Evolutionary conservation across 2,113 vertebrate species (phyloP), one percentile per base, ranked within the genome.

Genomic region (Ceyx cyanopectus): DNA sequence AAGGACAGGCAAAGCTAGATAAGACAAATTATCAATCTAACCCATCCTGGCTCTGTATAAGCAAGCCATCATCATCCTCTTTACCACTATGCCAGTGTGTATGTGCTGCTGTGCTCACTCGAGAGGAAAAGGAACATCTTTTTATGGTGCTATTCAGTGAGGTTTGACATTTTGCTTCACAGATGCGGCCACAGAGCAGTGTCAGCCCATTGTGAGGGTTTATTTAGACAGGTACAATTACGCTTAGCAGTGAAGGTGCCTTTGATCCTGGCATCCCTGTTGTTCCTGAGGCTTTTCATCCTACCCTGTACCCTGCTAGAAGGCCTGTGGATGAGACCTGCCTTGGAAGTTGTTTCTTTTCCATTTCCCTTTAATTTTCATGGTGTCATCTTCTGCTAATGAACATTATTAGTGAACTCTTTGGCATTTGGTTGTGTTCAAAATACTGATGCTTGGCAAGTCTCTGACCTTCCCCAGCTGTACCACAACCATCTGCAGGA

Each of bases 281-380:
- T 87, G 45, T 84, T 94, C 60, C 54, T 70, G 53, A 16, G 82
- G 78, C 69, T 93, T 95, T 96, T 90, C 93, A 80, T 85, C 87
- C 80, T n/a, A 19, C 45, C 90, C 2, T 7, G 21, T 32, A 54
- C 81, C 32, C 13, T 68, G 75, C 43, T 57, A 46, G 75, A 9
- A 58, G n/a, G 82, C 68, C n/a, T 34, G 72, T 56, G 83, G 27
- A 63, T 19, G 43, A 32, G 27, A 62, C 50, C 63, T 56, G 24
- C 76, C 81, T 93, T 96, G 81, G 89, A 94, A 91, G 79, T 68
- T 75, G 54, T 17, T 74, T 72, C 14, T 78, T 84, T 60, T 50
- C 21, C 16, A 15, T 85, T 87, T 91, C 22, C 40, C 57, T 41
- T 43, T 60, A 14, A 5, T 75, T 75, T 85, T 65, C 56, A 43